A percentile compares a stretch with the other conserved stretches of the same genome.
phyloP scores from a whole-genome alignment of 2,888 invertebrate genomes.

The Onthophagus sagittarius region DNA sequence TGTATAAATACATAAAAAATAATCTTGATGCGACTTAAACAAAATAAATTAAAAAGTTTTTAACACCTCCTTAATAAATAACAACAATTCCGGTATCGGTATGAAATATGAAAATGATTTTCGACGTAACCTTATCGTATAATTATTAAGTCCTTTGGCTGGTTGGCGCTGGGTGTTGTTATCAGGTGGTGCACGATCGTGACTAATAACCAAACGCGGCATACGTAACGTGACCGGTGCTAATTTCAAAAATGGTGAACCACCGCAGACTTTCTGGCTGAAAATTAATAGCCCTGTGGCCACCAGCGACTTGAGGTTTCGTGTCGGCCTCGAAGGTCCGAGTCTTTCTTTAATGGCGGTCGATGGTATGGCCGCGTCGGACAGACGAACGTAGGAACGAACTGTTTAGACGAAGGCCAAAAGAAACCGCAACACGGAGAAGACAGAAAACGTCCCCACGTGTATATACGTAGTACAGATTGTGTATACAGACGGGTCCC shows the following conservation, averaged over 20 bases:
- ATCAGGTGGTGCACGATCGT: constrained; percentile 5
- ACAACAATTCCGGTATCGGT: too few species aligned
- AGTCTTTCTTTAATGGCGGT: neutral
- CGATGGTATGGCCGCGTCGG: neutral
- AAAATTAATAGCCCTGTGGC: neutral
- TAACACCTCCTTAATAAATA: too few species aligned
- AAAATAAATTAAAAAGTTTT: too few species aligned
- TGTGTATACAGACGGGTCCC: neutral
- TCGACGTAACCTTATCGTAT: neutral
- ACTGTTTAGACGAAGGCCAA: neutral
- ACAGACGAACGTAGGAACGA: neutral
- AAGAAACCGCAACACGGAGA: neutral
- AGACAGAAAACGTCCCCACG: neutral
- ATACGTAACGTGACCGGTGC: neutral
- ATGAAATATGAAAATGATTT: too few species aligned
- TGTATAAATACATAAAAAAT: too few species aligned
- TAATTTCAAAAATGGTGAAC: constrained; percentile 4
- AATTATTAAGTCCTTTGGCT: neutral
- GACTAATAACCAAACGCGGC: neutral
- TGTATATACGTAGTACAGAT: neutral
- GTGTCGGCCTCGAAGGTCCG: neutral
- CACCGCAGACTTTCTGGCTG: neutral
- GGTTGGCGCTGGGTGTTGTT: neutral
- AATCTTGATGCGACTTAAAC: too few species aligned
- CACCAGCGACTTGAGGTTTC: neutral